A percentile compares a stretch with the other conserved stretches of the same genome.
Evolutionary conservation across 2,113 vertebrate species (phyloP).

Genomic region (Protobothrops mucrosquamatus): DNA sequence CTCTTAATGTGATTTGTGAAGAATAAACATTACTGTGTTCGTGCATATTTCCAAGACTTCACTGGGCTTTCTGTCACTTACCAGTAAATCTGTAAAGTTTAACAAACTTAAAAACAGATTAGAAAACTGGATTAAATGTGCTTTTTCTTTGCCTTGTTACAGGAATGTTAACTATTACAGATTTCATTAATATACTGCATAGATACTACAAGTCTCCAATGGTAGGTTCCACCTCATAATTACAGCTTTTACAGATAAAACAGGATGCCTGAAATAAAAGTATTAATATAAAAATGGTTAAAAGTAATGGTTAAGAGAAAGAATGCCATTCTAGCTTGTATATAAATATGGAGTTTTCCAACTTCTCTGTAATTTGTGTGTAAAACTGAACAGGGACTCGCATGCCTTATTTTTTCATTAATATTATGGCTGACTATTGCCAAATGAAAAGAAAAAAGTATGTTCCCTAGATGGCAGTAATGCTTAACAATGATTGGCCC

Average conservation of each 20-base stretch:
- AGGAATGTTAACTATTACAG: slow-evolving; percentile 99
- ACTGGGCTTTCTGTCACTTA: not conserved
- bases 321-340: not conserved
- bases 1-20: not conserved
- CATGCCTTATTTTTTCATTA: not conserved
- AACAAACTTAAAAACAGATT: not conserved
- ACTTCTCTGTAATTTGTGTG: not conserved
- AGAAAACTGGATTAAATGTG: not conserved
- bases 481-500: not conserved
- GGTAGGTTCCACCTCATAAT: slow-evolving; percentile 72
- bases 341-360: not conserved
- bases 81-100: not conserved
- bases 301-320: not conserved
- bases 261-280: not conserved
- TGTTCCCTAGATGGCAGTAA: not conserved
- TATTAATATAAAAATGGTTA: not conserved
- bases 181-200: slow-evolving; percentile 99
- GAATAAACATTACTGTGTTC: not conserved
- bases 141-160: slow-evolving; percentile 51
- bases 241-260: not conserved
- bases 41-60: not conserved
- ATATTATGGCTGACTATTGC: not conserved
- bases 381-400: not conserved
- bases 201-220: slow-evolving; percentile 98
- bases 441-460: not conserved